These are phyloP conservation scores for Trichacis sp. DNA, from an alignment of 2,888 invertebrate species.

Conservation along the genomic window DNA sequence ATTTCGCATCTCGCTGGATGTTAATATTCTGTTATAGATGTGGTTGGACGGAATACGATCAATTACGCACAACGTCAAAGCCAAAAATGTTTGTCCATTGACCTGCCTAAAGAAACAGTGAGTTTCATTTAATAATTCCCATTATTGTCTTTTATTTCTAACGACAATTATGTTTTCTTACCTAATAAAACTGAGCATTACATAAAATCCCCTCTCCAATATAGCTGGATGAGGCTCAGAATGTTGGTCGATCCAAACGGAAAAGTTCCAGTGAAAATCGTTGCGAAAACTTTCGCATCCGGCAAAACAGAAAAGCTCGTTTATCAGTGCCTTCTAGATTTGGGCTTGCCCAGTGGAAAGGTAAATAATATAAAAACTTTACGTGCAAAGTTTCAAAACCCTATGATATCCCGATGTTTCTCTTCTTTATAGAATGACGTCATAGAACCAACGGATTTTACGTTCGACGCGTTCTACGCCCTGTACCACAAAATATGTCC, in stretches of 20 bases:
- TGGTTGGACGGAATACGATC: slow-evolving; percentile 95
- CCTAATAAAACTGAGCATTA: no score
- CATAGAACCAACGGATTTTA: slow-evolving; percentile 94
- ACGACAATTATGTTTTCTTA: background rate
- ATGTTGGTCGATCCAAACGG: slow-evolving; percentile 94
- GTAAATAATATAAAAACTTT: slow-evolving; percentile 62
- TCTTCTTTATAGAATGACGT: slow-evolving; percentile 94
- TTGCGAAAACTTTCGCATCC: slow-evolving; percentile 98
- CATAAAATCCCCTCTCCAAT: no score
- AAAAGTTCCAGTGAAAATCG: slow-evolving; percentile 96
- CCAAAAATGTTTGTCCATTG: slow-evolving; percentile 98
- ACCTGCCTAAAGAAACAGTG: slow-evolving; percentile 99
- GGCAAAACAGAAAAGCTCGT: slow-evolving; percentile 99
- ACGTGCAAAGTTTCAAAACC: no score
- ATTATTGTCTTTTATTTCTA: background rate
- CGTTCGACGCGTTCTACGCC: slow-evolving; percentile 98
- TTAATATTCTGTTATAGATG: slow-evolving; percentile 74
- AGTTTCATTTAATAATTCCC: slow-evolving; percentile 72
- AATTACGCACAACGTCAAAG: slow-evolving; percentile 98
- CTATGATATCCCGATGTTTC: no score
- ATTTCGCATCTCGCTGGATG: slow-evolving; percentile 17
- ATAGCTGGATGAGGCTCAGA: slow-evolving; percentile 98
- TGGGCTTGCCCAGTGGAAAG: slow-evolving; percentile 93
- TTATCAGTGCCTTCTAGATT: slow-evolving; percentile 94
- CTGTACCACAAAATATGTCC: slow-evolving; percentile 99